Percentiles rank a stretch among this genome's conserved stretches.
phyloP scores from a whole-genome alignment of 2,888 invertebrate species.

The Congeria kusceri region DNA sequence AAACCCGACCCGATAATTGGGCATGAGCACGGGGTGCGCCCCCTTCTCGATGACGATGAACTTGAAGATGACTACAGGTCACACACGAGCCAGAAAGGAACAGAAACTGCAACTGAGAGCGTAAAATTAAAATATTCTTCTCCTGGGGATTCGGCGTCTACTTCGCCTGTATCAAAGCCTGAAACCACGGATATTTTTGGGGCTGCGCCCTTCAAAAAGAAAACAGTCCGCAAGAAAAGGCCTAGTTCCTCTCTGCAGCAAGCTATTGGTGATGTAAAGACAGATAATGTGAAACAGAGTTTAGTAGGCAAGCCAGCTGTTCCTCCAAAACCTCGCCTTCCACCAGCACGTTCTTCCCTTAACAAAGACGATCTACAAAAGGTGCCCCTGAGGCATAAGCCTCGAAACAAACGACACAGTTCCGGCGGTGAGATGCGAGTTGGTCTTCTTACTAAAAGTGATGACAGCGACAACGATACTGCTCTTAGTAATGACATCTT shows the following conservation, averaged over 20 bases:
- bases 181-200: slow-evolving; percentile 79
- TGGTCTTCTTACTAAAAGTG: slow-evolving; percentile 38
- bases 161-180: slow-evolving; percentile 60
- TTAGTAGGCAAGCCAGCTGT: slow-evolving; percentile 63
- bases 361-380: slow-evolving; percentile 36
- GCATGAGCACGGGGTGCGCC: slow-evolving; percentile 91
- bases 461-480: slow-evolving; percentile 51
- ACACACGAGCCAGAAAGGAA: slow-evolving; percentile 34
- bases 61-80: slow-evolving; percentile 85
- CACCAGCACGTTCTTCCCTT: slow-evolving; percentile 24
- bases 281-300: slow-evolving; percentile 42
- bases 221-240: slow-evolving; percentile 67
- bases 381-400: slow-evolving; percentile 25
- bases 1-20: slow-evolving; percentile 87
- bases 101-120: slow-evolving; percentile 38
- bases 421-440: slow-evolving; percentile 51
- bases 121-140: slow-evolving; percentile 20
- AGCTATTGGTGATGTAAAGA: slow-evolving; percentile 33
- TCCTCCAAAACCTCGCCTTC: slow-evolving; percentile 49
- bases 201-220: slow-evolving; percentile 82
- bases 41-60: slow-evolving; percentile 91
- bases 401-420: slow-evolving; percentile 34
- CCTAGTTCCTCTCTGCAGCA: slow-evolving; percentile 41
- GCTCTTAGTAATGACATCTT: slow-evolving; percentile 72
- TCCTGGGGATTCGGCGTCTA: slow-evolving; percentile 44